phyloP scores from a whole-genome alignment of 2,797 vertebrate species.

The Scolopax bukidnonensis region DNA sequence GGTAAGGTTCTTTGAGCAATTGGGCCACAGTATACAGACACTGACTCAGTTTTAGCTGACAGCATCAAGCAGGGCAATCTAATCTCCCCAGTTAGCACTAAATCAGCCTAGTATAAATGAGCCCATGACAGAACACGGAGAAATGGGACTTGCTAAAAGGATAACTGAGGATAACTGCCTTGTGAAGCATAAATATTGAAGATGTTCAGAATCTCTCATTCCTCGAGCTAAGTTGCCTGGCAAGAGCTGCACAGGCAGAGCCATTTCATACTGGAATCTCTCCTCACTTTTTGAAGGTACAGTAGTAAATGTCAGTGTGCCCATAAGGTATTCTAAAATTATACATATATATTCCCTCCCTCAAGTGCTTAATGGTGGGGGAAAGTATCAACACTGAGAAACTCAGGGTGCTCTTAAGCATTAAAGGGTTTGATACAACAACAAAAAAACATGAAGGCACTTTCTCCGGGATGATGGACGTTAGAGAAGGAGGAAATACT shows the following conservation, averaged over 20 bases:
- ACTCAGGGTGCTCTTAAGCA: background rate
- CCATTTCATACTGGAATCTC: background rate
- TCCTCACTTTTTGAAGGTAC: background rate
- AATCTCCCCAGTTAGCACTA: conserved; percentile 71
- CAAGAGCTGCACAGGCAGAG: background rate
- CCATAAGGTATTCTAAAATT: background rate
- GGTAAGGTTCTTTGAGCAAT: conserved; percentile 68
- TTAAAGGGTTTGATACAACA: background rate
- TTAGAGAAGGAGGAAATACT: background rate
- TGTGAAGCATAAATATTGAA: conserved; percentile 54
- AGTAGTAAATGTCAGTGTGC: background rate
- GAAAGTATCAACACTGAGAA: background rate
- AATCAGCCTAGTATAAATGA: conserved; percentile 66
- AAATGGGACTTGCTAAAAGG: conserved; percentile 70
- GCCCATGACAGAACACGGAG: conserved; percentile 67
- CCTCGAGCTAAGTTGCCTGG: conserved; percentile 1
- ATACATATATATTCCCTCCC: background rate
- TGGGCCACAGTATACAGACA: conserved; percentile 58
- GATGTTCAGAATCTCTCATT: conserved; percentile 29
- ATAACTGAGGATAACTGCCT: conserved; percentile 73
- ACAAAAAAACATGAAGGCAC: background rate
- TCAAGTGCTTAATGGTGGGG: background rate
- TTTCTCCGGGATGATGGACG: background rate
- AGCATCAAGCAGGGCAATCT: conserved; percentile 67
- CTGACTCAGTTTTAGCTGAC: conserved; percentile 68